Evolutionary conservation across 2,888 invertebrate species (phyloP), one percentile per base, ranked within the genome.

Genomic region (Harpalus rubripes): DNA sequence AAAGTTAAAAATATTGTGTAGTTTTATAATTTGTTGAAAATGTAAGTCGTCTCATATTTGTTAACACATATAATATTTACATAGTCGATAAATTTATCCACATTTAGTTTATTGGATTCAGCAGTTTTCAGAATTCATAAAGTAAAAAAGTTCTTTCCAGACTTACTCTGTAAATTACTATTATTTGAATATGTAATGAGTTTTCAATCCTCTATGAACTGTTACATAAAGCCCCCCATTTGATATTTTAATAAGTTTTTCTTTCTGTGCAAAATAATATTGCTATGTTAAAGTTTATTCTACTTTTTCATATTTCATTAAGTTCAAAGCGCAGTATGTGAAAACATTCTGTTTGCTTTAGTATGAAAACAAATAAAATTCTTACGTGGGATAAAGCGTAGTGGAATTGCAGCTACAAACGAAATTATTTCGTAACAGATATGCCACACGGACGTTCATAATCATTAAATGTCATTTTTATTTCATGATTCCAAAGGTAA

Each of bases 161-260:
- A 32, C 32, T 32, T 32, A 0, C 32, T 5, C 3, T 32, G 32
- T 32, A 5, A 6, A 5, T 1, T 1, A 32, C 5, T 32, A 32
- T 32, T 32, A 32, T 32, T 32, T 32, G 32, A 32, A 3, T 32
- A 5, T 32, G 32, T 32, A 32, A 32, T 32, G 3, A 32, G 32
- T 32, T 32, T 32, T 32, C 5, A 32, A 32, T 32, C 32, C 5
- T 4, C 0, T 32, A 32, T 32, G 32, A 32, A 5, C 3, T 32
- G 32, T 32, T 32, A 32, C 32, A 32, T 5, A 32, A 32, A 32
- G 32, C 12, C 12, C 12, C 10, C 44, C 44, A 52, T 52, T 52
- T 52, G 44, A 52, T 52, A 52, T 52, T 52, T 52, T 52, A 52
- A 52, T 52, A 52, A 52, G 12, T 52, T 8, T 52, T 52, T 52